Conservation (phyloP, 2,797 vertebrate species). For the Champsocephalus esox region DNA sequence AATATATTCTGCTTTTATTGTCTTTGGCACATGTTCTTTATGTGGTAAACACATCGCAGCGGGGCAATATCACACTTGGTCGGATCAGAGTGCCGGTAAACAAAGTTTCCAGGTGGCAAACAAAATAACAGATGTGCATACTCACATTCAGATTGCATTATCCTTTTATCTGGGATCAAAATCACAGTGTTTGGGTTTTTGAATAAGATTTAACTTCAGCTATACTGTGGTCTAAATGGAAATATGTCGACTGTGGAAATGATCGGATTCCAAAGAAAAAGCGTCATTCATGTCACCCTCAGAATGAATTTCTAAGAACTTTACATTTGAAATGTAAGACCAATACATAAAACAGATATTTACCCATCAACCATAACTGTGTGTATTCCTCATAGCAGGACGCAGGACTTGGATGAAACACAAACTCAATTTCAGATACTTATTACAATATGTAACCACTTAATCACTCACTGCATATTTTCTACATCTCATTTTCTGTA, state of each 20-base stretch:
- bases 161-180: slow-evolving; percentile 26
- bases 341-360: not conserved
- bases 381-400: not conserved
- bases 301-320: not conserved
- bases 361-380: not conserved
- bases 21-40: slow-evolving; percentile 29
- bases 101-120: slow-evolving; percentile 48
- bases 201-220: slow-evolving; percentile 26
- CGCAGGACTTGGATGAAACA: not conserved
- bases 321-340: not conserved
- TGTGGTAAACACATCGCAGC: slow-evolving; percentile 23
- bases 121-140: slow-evolving; percentile 44
- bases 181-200: slow-evolving; percentile 21
- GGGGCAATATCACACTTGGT: slow-evolving; percentile 5
- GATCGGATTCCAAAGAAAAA: not conserved
- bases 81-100: slow-evolving; percentile 22
- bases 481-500: slow-evolving; percentile 13
- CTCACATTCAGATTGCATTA: slow-evolving; percentile 29
- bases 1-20: slow-evolving; percentile 19
- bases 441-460: slow-evolving; percentile 5
- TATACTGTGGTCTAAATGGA: not conserved
- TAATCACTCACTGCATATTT: slow-evolving; percentile 19
- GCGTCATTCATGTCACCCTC: not conserved
- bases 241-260: slow-evolving; percentile 1
- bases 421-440: slow-evolving; percentile 15